These are phyloP conservation scores for Aromia moschata DNA, from an alignment of 2,888 invertebrate genomes.

Conservation along the genomic window DNA sequence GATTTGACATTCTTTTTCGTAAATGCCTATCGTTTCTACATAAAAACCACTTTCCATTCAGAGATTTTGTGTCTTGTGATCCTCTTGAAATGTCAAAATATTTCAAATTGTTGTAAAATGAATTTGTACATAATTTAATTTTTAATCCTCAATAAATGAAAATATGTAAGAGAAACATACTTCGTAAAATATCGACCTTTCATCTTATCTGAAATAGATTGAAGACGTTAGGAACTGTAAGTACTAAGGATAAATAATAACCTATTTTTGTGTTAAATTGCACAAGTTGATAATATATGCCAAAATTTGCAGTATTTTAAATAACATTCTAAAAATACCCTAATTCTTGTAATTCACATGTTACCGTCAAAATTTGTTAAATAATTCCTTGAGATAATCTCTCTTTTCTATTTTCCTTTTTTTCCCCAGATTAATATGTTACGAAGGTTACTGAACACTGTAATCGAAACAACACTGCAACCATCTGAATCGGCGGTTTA, in stretches of 20 bases:
- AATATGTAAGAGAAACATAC: not conserved
- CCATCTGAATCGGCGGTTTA: slow-evolving; percentile 47
- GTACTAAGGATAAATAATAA: no score
- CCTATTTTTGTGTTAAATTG: no score
- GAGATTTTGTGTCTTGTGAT: no score
- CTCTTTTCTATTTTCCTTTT: no score
- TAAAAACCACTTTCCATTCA: no score
- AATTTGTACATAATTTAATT: not conserved
- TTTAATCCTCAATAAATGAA: not conserved
- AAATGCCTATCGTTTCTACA: no score
- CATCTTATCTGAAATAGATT: not conserved
- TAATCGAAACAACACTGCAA: slow-evolving; percentile 54
- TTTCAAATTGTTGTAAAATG: not conserved
- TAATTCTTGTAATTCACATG: no score
- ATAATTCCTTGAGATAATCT: no score
- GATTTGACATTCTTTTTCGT: no score
- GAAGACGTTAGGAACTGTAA: not conserved
- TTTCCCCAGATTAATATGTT: slow-evolving; percentile 54
- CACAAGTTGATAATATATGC: slow-evolving; percentile 4
- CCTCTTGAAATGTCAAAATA: slow-evolving; percentile 10
- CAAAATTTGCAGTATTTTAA: not conserved
- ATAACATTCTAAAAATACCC: no score
- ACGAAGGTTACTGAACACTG: slow-evolving; percentile 55
- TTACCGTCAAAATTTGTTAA: no score
- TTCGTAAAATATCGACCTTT: not conserved